A percentile compares a stretch with the other conserved stretches of the same genome.
These are phyloP conservation scores for Alcedo atthis DNA, from an alignment of 2,797 vertebrate species.

Conservation along the genomic window DNA sequence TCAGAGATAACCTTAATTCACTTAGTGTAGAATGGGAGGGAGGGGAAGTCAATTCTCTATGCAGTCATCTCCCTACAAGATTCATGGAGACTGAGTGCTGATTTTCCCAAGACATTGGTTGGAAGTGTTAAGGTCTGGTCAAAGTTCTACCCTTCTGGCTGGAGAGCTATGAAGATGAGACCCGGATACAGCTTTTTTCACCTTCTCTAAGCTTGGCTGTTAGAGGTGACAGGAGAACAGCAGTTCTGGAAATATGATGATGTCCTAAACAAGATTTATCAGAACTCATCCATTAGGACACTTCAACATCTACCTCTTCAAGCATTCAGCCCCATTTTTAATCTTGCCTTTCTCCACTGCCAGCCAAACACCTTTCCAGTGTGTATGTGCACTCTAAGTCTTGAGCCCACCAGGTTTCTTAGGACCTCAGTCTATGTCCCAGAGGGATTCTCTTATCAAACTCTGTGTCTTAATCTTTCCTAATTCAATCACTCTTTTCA, in stretches of 20 bases:
- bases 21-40: neutral
- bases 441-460: neutral
- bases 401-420: neutral
- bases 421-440: neutral
- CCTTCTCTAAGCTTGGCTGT: neutral
- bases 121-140: neutral
- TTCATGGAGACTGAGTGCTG: neutral
- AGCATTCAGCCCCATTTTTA: neutral
- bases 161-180: neutral
- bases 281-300: neutral
- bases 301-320: neutral
- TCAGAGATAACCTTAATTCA: neutral
- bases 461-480: neutral
- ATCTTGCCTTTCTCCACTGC: neutral
- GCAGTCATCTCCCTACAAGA: neutral
- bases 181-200: neutral
- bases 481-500: neutral
- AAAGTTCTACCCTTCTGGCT: neutral
- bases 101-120: neutral
- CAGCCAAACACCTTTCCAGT: neutral
- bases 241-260: fast-evolving
- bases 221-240: neutral
- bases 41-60: neutral
- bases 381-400: neutral
- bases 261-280: neutral